Base-by-base conservation (phyloP, 2,888 invertebrate species). In the Cremastinae sp. region DNA sequence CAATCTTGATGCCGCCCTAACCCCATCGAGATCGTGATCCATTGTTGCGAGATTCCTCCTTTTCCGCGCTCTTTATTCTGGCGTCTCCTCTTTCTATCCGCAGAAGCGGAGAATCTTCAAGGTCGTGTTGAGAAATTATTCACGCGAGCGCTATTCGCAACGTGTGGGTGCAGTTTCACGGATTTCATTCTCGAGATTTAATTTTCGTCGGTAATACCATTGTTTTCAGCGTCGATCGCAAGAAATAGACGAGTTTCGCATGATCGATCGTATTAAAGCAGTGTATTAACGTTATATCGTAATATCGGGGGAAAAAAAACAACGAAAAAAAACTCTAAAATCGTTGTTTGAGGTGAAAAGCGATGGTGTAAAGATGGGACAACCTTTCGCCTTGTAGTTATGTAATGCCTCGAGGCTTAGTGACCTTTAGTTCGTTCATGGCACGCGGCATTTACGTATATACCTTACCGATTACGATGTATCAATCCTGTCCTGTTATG, bases 321-420 rank as follows among this genome's bases (percentile, higher is more conserved):
- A 69, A 53, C 73, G 28, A 80, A 78, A 84, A 79, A 74, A 78
- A 62, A 76, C 66, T 76, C 78, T 81, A 80, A 83, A 72, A 83
- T 79, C 83, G 82, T 81, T 82, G 82, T 84, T 80, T 83, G 74
- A 83, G 77, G 78, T 81, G 80, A 79, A 82, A 83, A 85, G 79
- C 83, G 83, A 83, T 83, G 78, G 80, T 81, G 82, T 79, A 83
- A 84, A 85, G 86, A 86, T 86, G 87, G 84, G 82, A 85, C 86
- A 86, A 87, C 86, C 86, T 86, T 86, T 86, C 87, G 86, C 85
- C 85, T 87, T 83, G 85, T 83, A 85, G 86, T 86, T 86, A 86
- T 86, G 86, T 86, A 86, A 86, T 85, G 80, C 84, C 87, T 85
- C 85, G 84, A 16, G 85, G 84, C 86, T 86, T 79, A 83, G 81